Evolutionary conservation across 64 coral and sea anemone species (phyloP).

Genomic region (Pocillopora damicornis): DNA sequence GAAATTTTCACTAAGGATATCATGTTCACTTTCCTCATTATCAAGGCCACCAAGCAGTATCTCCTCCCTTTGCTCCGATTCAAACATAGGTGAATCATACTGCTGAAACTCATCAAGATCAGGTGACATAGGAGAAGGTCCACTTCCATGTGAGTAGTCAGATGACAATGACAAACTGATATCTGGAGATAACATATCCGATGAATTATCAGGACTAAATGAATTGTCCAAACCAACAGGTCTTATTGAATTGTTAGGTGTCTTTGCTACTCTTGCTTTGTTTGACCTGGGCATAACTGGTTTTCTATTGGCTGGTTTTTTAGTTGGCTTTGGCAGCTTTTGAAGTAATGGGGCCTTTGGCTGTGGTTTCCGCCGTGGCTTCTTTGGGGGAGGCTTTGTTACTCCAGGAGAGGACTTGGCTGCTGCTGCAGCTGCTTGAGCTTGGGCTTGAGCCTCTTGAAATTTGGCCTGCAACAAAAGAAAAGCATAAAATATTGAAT

Average conservation of each 20-base stretch:
- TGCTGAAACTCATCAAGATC: constrained; percentile 67
- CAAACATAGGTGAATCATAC: constrained; percentile 82
- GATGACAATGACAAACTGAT: constrained; percentile 61
- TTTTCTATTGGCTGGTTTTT: constrained; percentile 62
- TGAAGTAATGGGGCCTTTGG: constrained; percentile 54
- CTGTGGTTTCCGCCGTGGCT: constrained; percentile 72
- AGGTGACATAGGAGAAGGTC: constrained; percentile 50
- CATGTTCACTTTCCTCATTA: constrained; percentile 42
- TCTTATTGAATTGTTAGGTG: constrained; percentile 37
- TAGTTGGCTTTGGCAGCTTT: constrained; percentile 33
- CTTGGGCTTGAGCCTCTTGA: constrained; percentile 78
- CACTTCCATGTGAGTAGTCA: constrained; percentile 81
- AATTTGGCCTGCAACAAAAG: constrained; percentile 53
- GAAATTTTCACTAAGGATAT: constrained; percentile 40
- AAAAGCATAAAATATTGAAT: background rate
- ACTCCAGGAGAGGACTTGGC: constrained; percentile 58
- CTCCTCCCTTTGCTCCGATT: constrained; percentile 65
- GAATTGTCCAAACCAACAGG: constrained; percentile 40
- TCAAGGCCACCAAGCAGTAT: constrained; percentile 66
- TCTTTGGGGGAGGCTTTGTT: constrained; percentile 67
- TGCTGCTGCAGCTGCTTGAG: constrained; percentile 67
- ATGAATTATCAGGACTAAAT: constrained; percentile 57
- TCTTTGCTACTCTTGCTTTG: constrained; percentile 49
- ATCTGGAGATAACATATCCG: constrained; percentile 61
- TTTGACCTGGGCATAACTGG: constrained; percentile 47